Base-by-base conservation (phyloP, 2,797 vertebrate genomes). In the Todus mexicanus region DNA sequence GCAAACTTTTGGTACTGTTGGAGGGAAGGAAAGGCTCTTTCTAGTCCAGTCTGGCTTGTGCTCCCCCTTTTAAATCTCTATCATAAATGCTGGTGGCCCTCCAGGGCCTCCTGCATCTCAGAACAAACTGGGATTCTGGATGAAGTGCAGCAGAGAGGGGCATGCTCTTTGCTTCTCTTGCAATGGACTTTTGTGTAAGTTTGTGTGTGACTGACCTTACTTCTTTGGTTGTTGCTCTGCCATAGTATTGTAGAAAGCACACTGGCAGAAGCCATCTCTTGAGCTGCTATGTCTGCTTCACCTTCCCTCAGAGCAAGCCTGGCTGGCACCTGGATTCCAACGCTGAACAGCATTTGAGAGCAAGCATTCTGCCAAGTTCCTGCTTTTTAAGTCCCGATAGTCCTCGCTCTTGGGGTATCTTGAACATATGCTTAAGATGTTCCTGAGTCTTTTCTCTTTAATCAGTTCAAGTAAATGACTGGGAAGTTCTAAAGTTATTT, bases 331-430 rank as follows among this genome's bases (percentile, higher is more conserved):
- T 75, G 54, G 57, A 12, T 37, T 69, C 45, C 11, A 26, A 18
- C 0, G 0, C 22, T 64, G 14, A 85, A 35, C 1, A 0, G 19
- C 0, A 0, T 71, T 85, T 83, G 51, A 73, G 68, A 54, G 33
- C 0, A 2, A 54, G 19, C 2, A 1, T 70, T 53, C 40, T 72
- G 63, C 45, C 5, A 1, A n/a, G 11, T 45, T 89, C 16, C 8
- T 48, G 27, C 0, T 51, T 74, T 83, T 56, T 51, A 19, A 54
- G 29, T 70, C n/a, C 19, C 15, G 14, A 0, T 37, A 47, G n/a
- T 51, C 57, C 40, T 87, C 2, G 1, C 23, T 70, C 16, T 50
- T 63, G 72, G 26, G 8, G 8, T 56, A 15, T 59, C n/a, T 76
- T 23, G 26, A 35, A 13, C 10, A 6, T 26, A 16, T 56, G 23